These are phyloP conservation scores for Drosophila merina DNA, from an alignment of 2,888 invertebrate species.

Conservation along the genomic window DNA sequence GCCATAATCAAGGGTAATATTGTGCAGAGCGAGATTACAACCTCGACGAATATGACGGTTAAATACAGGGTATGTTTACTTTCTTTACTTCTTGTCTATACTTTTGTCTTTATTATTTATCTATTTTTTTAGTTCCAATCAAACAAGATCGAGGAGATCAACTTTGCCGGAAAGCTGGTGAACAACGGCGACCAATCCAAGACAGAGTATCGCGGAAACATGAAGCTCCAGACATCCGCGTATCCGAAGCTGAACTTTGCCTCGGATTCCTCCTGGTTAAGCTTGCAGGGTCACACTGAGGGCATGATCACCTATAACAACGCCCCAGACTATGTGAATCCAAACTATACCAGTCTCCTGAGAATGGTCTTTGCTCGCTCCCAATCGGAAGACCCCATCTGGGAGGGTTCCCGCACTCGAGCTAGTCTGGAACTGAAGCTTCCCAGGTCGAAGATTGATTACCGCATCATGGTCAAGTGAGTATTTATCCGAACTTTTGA, in stretches of 20 bases:
- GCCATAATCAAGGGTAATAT: conserved; percentile 91
- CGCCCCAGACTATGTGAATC: conserved; percentile 86
- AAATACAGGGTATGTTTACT: conserved; percentile 85
- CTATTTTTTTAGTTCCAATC: conserved; percentile 78
- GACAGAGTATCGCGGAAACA: conserved; percentile 85
- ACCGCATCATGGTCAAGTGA: conserved; percentile 86
- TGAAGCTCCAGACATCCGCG: conserved; percentile 89
- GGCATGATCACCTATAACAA: conserved; percentile 89
- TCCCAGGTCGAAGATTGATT: conserved; percentile 88
- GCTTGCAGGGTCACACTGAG: conserved; percentile 89
- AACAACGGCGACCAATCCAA: conserved; percentile 84
- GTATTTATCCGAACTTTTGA: conserved; percentile 21
- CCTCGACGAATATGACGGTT: conserved; percentile 81
- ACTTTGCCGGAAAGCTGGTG: conserved; percentile 84
- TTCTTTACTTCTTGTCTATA: background rate
- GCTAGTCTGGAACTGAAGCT: conserved; percentile 87
- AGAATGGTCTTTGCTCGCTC: conserved; percentile 87
- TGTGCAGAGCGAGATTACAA: conserved; percentile 83
- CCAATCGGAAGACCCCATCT: conserved; percentile 86
- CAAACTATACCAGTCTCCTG: conserved; percentile 86
- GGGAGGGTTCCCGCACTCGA: conserved; percentile 85
- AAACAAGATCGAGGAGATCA: conserved; percentile 83
- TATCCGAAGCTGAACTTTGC: conserved; percentile 90
- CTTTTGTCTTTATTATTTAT: background rate
- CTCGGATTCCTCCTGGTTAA: conserved; percentile 87